Base-by-base conservation (phyloP, 53 echinoderm and acorn worm species). In the Mesocentrotus franciscanus region DNA sequence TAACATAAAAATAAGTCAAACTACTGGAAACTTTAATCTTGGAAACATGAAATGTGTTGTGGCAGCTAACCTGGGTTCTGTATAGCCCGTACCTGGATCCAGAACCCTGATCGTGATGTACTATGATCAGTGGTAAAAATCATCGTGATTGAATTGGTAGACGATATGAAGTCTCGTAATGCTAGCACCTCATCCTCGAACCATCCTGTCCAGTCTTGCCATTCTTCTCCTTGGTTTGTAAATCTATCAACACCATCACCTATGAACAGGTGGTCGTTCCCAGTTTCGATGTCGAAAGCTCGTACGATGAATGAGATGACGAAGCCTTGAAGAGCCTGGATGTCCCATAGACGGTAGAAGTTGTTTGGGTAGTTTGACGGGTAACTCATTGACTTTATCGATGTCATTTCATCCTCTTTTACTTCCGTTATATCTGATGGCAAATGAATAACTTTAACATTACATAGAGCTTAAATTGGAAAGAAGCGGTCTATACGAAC, bases 331-430 rank as follows among this genome's bases (percentile, higher is more conserved):
- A 27, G 85, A 84, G 85, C 85, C 2, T 22, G 39, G 39, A 85
- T 85, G 30, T 85, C 85, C 85, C 85, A 85, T 6, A 85, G 85
- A 35, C 30, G 34, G 29, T 89, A 89, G 39, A 14, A 89, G 60
- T 89, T 89, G 58, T 57, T 89, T 55, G 60, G 57, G 89, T 89
- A 89, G 89, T 89, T 58, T 20, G 89, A 58, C 60, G 89, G 89
- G 58, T 58, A 20, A 3, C 16, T 58, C 10, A 35, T n/a, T 89
- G 89, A 89, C 3, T 26, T 89, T 1, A 89, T n/a, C 89, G 89
- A 79, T 36, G 14, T 79, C 34, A 24, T 35, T 33, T 11, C 39
- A 14, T 24, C 34, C 15, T 14, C 15, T 35, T 79, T 14, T 15
- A 79, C 1, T 36, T 35, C 35, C 15, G 36, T 79, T 35, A 79